Conservation (phyloP, 2,888 invertebrate species). For the Ichneumoninae sp. region DNA sequence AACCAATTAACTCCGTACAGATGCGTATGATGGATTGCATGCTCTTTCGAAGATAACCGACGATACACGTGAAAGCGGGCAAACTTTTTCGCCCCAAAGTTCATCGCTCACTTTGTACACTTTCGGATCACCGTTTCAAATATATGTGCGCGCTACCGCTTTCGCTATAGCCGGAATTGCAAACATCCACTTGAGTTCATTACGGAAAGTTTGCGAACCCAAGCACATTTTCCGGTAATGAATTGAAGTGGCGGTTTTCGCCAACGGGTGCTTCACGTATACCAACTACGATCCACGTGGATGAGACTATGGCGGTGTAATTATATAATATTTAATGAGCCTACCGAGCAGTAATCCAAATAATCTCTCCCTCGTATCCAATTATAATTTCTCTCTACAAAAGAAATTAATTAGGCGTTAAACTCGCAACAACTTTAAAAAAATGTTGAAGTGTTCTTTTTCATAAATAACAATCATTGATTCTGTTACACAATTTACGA, state of each 20-base stretch:
- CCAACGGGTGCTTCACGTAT: neutral
- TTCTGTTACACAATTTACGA: neutral
- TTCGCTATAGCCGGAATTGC: neutral
- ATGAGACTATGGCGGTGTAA: neutral
- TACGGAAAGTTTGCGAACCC: conserved; percentile 5
- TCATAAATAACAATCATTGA: neutral
- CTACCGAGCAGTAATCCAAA: neutral
- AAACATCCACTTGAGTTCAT: conserved; percentile 4
- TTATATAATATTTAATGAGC: conserved; percentile 6
- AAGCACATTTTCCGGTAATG: neutral
- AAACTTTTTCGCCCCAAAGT: neutral
- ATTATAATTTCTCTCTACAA: neutral
- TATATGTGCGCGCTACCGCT: neutral
- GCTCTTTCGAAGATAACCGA: neutral
- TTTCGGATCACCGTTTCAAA: neutral
- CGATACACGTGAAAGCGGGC: neutral
- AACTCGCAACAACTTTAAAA: neutral
- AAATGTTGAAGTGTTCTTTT: neutral
- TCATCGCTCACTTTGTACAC: neutral
- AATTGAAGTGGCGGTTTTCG: conserved; percentile 1
- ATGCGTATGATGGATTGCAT: neutral
- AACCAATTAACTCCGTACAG: neutral
- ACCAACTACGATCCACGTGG: neutral
- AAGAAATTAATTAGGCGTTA: neutral
- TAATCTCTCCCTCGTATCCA: neutral